Base-by-base conservation (phyloP, 2,888 invertebrate species). In the Scaptomyza parva region DNA sequence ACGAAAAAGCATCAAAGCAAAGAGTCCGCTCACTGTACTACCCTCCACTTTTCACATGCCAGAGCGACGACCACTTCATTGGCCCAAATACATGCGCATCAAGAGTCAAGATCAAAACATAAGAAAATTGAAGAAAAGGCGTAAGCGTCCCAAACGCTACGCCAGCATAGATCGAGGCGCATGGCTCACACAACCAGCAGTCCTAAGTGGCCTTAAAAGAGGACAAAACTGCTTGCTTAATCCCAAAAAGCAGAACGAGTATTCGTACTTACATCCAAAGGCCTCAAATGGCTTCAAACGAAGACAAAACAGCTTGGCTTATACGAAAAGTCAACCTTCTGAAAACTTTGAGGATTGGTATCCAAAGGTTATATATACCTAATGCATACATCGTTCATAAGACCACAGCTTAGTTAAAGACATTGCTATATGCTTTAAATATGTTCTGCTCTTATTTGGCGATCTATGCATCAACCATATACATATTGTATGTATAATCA, bases 41-140 rank as follows among this genome's bases (percentile, higher is more conserved):
- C 14, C 12, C 11, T 37, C 22, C 12, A 9, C 35, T 17, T 14
- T 5, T 18, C 28, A 11, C 18, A 43, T n/a, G 8, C 5, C 11
- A 9, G 6, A 51, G 2, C 58, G 81, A 3, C 50, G 65, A 7
- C 87, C 87, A 1, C 47, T 86, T n/a, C 87, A 83, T 33, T 83
- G 81, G 87, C 82, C 83, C 51, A 86, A 78, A 26, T 60, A 26
- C 2, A 78, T 78, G 4, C 41, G 6, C 14, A 51, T 70, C 5
- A 60, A 20, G 7, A 11, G 28, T 6, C 30, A 18, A 14, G 33
- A 18, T 8, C 9, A 24, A 52, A 24, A 2, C 0, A 22, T 14
- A 11, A 26, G 3, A 12, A 43, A 11, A 18, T 18, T n/a, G 0
- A 48, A n/a, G 37, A 47, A 20, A 6, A n/a, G 7, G 22, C 33